These are phyloP conservation scores for Syritta pipiens DNA, from an alignment of 2,888 invertebrate genomes.

Conservation along the genomic window DNA sequence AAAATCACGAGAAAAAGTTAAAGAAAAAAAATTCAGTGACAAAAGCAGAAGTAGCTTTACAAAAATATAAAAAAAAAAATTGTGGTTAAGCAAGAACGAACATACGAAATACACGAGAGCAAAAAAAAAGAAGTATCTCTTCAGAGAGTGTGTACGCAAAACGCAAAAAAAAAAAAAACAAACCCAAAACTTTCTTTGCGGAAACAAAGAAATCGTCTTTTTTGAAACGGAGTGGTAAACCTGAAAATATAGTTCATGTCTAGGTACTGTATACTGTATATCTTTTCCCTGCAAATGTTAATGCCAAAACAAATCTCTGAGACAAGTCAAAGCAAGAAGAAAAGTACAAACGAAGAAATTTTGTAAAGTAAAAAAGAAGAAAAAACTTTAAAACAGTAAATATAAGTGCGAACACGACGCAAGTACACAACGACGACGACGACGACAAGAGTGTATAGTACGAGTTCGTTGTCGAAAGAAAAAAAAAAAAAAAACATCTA, in stretches of 20 bases:
- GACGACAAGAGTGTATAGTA: too few species aligned
- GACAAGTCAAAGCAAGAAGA: conserved; percentile 31
- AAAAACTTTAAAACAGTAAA: conserved; percentile 24
- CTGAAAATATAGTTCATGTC: conserved; percentile 55
- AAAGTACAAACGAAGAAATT: conserved; percentile 14
- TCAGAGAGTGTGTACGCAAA: conserved; percentile 43
- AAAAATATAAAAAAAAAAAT: conserved; percentile 32
- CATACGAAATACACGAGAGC: conserved; percentile 45
- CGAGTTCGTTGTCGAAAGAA: too few species aligned
- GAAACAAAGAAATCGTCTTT: conserved; percentile 38
- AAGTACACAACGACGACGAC: conserved; percentile 22
- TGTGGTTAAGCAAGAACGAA: conserved; percentile 57
- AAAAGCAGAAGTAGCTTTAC: conserved; percentile 49
- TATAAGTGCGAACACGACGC: conserved; percentile 44
- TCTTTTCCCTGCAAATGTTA: conserved; percentile 55
- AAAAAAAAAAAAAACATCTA: conserved; percentile 5
- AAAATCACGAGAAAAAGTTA: conserved; percentile 6
- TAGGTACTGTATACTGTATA: conserved; percentile 65
- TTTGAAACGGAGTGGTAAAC: conserved; percentile 53
- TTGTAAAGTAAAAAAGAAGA: conserved; percentile 7
- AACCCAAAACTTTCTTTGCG: conserved; percentile 50
- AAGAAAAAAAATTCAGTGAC: conserved; percentile 53
- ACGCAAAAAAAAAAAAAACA: conserved; percentile 12
- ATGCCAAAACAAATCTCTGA: conserved; percentile 60
- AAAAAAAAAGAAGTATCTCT: conserved; percentile 38